Evolutionary conservation across 2,113 vertebrate genomes (phyloP).

Genomic region (Oryzias javanicus): DNA sequence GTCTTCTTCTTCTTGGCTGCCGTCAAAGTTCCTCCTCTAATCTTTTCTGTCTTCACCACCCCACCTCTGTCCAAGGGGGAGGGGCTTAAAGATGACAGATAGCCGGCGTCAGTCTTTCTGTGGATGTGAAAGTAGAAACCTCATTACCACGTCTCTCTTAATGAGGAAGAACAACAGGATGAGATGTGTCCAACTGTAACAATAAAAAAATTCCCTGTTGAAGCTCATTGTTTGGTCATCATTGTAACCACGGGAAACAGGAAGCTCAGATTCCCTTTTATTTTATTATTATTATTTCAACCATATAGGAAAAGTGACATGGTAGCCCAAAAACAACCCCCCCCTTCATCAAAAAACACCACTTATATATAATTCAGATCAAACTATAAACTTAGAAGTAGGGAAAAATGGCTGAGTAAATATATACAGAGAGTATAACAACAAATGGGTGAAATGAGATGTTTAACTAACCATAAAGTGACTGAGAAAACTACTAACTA

Average conservation of each 20-base stretch:
- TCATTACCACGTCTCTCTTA: slow-evolving; percentile 14
- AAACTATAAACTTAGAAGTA: too few relatives aligned
- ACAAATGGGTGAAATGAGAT: too few relatives aligned
- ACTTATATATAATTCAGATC: too few relatives aligned
- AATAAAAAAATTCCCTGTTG: slow-evolving; percentile 23
- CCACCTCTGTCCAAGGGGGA: slow-evolving; percentile 35
- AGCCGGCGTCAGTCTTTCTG: slow-evolving; percentile 17
- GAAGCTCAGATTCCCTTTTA: too few relatives aligned
- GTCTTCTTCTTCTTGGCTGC: slow-evolving; percentile 40
- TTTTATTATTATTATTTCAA: too few relatives aligned
- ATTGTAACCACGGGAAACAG: background rate
- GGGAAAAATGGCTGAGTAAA: too few relatives aligned
- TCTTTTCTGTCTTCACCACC: slow-evolving; percentile 28
- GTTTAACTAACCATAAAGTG: too few relatives aligned
- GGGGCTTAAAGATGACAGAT: slow-evolving; percentile 56
- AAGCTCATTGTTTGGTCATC: slow-evolving; percentile 42
- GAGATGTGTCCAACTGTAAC: slow-evolving; percentile 16
- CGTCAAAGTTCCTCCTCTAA: slow-evolving; percentile 31
- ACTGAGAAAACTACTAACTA: too few relatives aligned
- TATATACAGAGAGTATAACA: too few relatives aligned
- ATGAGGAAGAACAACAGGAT: slow-evolving; percentile 25
- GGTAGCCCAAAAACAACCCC: too few relatives aligned
- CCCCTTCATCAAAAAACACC: too few relatives aligned
- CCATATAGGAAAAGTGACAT: too few relatives aligned
- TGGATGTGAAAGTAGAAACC: slow-evolving; percentile 14